These are phyloP conservation scores for Otolemur garnettii DNA, from an alignment of 2,113 vertebrate species.

Conservation along the genomic window DNA sequence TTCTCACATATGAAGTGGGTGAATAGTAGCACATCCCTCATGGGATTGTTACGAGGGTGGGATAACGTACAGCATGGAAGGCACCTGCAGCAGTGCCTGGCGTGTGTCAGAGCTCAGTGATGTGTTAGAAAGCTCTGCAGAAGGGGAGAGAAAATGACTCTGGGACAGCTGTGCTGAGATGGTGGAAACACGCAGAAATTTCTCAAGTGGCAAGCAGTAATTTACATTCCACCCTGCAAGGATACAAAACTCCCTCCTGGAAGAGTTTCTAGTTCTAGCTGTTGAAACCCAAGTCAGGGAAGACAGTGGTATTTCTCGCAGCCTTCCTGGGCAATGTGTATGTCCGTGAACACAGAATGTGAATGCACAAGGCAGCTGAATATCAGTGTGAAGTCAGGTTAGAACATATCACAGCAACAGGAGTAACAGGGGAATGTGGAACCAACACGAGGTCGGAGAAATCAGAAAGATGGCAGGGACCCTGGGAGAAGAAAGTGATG, in stretches of 20 bases:
- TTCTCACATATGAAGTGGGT: not conserved
- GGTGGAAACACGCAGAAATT: not conserved
- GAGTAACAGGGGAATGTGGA: not conserved
- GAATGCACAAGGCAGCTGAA: not conserved
- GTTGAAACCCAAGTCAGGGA: not conserved
- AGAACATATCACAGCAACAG: not conserved
- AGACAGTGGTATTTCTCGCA: not conserved
- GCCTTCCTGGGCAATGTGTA: not conserved
- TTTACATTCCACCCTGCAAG: no score
- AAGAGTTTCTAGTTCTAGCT: slow-evolving; percentile 12
- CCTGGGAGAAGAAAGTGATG: not conserved
- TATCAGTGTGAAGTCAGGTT: not conserved
- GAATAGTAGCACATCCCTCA: not conserved
- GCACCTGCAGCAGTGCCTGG: not conserved
- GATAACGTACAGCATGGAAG: not conserved
- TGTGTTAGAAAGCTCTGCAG: not conserved
- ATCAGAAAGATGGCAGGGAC: not conserved
- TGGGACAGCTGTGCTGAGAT: not conserved
- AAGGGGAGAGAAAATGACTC: not conserved
- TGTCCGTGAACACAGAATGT: not conserved
- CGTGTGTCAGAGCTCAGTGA: not conserved
- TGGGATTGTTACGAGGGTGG: not conserved
- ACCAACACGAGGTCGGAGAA: not conserved
- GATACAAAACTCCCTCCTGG: not conserved
- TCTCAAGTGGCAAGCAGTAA: slow-evolving; percentile 34